A percentile compares a stretch with the other conserved stretches of the same genome.
phyloP scores from a whole-genome alignment of 2,888 invertebrate genomes.

The Bimastos eiseni region DNA sequence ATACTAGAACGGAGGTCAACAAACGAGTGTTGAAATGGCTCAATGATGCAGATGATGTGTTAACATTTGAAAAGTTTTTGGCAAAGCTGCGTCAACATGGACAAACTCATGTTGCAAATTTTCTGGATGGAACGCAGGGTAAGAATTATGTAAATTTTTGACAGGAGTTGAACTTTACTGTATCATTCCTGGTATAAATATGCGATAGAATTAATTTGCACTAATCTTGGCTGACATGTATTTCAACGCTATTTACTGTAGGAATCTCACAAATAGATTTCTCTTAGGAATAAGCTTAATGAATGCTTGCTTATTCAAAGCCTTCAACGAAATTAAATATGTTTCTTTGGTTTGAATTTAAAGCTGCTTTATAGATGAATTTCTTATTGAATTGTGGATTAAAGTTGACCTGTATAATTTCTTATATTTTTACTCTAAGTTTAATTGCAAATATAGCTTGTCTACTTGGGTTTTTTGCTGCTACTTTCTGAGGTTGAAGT shows the following conservation, averaged over 20 bases:
- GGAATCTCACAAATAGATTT: background rate
- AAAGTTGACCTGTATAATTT: too few relatives aligned
- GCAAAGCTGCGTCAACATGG: background rate
- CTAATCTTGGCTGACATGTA: too few relatives aligned
- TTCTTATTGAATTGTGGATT: too few relatives aligned
- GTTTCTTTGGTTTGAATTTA: too few relatives aligned
- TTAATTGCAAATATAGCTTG: background rate
- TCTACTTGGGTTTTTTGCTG: too few relatives aligned
- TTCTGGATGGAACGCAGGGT: background rate
- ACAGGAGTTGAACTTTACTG: background rate
- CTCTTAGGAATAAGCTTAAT: too few relatives aligned
- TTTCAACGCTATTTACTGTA: background rate
- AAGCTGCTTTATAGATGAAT: too few relatives aligned
- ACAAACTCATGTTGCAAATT: constrained; percentile 9
- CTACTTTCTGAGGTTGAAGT: too few relatives aligned
- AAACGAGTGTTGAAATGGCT: background rate
- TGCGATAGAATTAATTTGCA: too few relatives aligned
- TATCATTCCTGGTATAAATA: too few relatives aligned
- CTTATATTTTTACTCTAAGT: background rate
- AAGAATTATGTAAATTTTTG: background rate
- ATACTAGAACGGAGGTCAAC: background rate
- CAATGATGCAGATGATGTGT: background rate
- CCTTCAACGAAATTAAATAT: too few relatives aligned
- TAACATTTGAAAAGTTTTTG: background rate
- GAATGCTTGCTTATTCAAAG: too few relatives aligned